Evolutionary conservation across 2,888 invertebrate species (phyloP).

Genomic region (Sipha maydis): DNA sequence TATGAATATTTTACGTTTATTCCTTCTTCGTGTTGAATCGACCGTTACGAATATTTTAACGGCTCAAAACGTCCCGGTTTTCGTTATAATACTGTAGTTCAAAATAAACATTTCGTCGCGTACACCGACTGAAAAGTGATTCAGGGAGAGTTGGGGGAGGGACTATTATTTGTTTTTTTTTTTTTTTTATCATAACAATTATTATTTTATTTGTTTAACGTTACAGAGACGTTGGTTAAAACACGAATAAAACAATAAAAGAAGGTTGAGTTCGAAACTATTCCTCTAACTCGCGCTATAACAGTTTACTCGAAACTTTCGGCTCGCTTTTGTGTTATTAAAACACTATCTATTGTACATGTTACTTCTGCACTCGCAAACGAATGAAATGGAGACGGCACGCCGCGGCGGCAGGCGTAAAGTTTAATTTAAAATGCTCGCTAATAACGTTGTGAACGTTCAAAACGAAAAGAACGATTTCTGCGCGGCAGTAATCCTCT

Average conservation of each 20-base stretch:
- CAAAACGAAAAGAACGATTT: not conserved
- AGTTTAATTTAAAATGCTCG: not conserved
- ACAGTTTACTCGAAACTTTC: conserved; percentile 28
- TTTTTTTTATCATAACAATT: not conserved
- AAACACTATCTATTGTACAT: not conserved
- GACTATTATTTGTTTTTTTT: not conserved
- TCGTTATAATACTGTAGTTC: not conserved
- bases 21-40: not conserved
- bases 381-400: not conserved
- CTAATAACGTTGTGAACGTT: not conserved
- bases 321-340: conserved; percentile 3
- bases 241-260: not conserved
- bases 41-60: conserved; percentile 2
- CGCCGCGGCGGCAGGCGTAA: too few relatives aligned
- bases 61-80: not conserved
- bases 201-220: not conserved
- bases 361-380: not conserved
- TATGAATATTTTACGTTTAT: not conserved
- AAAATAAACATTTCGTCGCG: not conserved
- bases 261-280: not conserved
- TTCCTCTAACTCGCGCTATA: not conserved
- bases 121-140: not conserved
- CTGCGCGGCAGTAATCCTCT: not conserved
- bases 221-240: not conserved
- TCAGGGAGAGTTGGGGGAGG: not conserved